Percentiles rank a stretch among this genome's conserved stretches.
phyloP scores from a whole-genome alignment of 2,888 invertebrate genomes.

The Anorthoa munda region DNA sequence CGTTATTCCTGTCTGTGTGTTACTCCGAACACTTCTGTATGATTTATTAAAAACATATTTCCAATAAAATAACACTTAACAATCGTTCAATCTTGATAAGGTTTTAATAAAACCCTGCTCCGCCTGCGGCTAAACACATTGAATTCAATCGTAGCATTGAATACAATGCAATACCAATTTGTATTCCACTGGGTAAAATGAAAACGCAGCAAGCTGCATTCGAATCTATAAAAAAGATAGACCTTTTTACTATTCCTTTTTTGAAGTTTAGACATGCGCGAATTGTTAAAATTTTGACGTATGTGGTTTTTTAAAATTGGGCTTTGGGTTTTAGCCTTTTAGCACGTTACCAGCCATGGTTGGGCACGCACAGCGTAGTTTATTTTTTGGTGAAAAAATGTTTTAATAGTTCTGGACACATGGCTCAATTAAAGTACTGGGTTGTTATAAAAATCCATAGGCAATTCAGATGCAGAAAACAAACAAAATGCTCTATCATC shows the following conservation, averaged over 20 bases:
- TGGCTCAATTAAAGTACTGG: not conserved
- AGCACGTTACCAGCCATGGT: conserved; percentile 1
- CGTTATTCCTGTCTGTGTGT: not conserved
- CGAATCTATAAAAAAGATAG: conserved; percentile 45
- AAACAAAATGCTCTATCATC: no score
- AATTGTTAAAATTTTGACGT: conserved; percentile 16
- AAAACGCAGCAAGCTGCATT: conserved; percentile 61
- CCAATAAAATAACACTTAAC: conserved; percentile 44
- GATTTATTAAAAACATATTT: conserved; percentile 24
- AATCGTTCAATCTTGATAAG: conserved; percentile 49
- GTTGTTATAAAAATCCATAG: conserved; percentile 1
- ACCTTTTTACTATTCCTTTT: conserved; percentile 29
- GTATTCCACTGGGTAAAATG: conserved; percentile 63
- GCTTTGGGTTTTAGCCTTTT: not conserved
- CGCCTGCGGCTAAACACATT: conserved; percentile 46
- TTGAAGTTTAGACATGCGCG: conserved; percentile 23
- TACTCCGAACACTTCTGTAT: not conserved
- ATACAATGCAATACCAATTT: conserved; percentile 64
- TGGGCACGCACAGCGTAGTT: not conserved
- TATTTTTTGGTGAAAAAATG: not conserved
- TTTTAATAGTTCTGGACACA: not conserved
- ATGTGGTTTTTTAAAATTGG: not conserved
- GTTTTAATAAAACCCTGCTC: conserved; percentile 47
- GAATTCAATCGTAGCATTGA: conserved; percentile 57
- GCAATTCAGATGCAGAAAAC: no score